Evolutionary conservation across 1,140 invertebrate species (phyloP).

Genomic region (Cylas formicarius): DNA sequence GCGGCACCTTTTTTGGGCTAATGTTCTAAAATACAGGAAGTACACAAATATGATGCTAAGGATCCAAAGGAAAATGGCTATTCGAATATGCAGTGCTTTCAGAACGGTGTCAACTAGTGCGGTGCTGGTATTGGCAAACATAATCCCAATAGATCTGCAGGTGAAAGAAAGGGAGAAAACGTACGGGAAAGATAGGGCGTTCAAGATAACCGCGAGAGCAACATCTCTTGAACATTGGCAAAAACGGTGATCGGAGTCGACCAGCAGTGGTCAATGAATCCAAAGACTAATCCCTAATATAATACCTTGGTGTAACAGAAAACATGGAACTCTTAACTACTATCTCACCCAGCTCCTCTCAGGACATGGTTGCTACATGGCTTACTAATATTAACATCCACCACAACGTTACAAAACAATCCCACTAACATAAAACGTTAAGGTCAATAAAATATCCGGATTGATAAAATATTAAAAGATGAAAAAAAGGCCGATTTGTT

Average conservation of each 20-base stretch:
- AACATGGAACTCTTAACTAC: not conserved
- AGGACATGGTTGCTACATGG: too few species aligned
- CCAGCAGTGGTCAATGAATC: not conserved
- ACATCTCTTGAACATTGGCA: not conserved
- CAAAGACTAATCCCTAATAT: not conserved
- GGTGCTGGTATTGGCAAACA: slow-evolving; percentile 3
- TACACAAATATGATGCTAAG: not conserved
- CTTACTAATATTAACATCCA: too few species aligned
- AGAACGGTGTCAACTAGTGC: slow-evolving; percentile 8
- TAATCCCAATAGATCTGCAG: slow-evolving; percentile 3
- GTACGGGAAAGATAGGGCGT: not conserved
- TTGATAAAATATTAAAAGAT: too few species aligned
- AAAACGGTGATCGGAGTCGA: not conserved
- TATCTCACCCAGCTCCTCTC: not conserved
- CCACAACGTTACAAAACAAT: too few species aligned
- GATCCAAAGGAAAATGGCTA: slow-evolving; percentile 6
- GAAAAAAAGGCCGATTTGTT: too few species aligned
- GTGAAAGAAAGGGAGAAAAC: not conserved
- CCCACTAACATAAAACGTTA: too few species aligned
- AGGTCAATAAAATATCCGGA: too few species aligned
- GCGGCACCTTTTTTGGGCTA: slow-evolving; percentile 4
- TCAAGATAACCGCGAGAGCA: not conserved
- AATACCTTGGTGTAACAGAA: not conserved
- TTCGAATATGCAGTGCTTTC: slow-evolving; percentile 11
- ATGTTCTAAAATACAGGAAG: not conserved